phyloP scores from a whole-genome alignment of 2,797 vertebrate genomes.

The Antennarius maculatus region DNA sequence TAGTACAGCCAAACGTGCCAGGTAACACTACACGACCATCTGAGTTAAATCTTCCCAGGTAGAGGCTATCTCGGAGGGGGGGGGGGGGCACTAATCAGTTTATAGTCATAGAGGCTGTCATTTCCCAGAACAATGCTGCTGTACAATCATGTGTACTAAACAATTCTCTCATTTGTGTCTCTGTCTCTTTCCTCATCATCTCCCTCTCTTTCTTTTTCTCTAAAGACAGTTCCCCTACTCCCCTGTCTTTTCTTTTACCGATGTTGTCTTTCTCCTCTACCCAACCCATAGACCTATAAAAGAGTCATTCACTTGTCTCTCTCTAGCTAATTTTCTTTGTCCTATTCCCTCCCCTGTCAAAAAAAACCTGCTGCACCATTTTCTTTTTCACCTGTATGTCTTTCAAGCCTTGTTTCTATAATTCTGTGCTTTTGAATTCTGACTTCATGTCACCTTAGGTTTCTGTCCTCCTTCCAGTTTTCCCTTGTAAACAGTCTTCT shows the following conservation, averaged over 20 bases:
- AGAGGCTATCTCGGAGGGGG: slow-evolving; percentile 52
- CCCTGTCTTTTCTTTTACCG: slow-evolving; percentile 20
- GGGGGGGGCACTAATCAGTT: slow-evolving; percentile 75
- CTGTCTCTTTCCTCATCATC: slow-evolving; percentile 19
- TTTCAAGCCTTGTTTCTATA: slow-evolving; percentile 2
- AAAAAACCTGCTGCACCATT: slow-evolving; percentile 3
- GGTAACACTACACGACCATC: slow-evolving; percentile 63
- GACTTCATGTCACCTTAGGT: slow-evolving; percentile 15
- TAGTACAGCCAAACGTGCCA: slow-evolving; percentile 64
- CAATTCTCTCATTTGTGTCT: slow-evolving; percentile 50
- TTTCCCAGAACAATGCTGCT: slow-evolving; percentile 77
- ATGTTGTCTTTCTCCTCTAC: slow-evolving; percentile 9
- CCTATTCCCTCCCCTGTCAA: slow-evolving; percentile 12
- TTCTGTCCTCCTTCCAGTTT: background rate
- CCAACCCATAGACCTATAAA: too few species aligned
- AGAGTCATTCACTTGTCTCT: background rate
- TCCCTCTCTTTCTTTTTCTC: slow-evolving; percentile 21
- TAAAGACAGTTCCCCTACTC: slow-evolving; percentile 8
- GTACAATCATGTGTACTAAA: slow-evolving; percentile 75
- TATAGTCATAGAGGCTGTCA: slow-evolving; percentile 71
- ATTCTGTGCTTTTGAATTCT: slow-evolving; percentile 14
- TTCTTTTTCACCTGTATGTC: background rate
- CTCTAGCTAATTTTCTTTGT: slow-evolving; percentile 16
- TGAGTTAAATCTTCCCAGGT: slow-evolving; percentile 52
- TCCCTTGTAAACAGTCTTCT: slow-evolving; percentile 17